Base-by-base conservation (phyloP, 2,113 vertebrate species). In the Cheilinus undulatus region DNA sequence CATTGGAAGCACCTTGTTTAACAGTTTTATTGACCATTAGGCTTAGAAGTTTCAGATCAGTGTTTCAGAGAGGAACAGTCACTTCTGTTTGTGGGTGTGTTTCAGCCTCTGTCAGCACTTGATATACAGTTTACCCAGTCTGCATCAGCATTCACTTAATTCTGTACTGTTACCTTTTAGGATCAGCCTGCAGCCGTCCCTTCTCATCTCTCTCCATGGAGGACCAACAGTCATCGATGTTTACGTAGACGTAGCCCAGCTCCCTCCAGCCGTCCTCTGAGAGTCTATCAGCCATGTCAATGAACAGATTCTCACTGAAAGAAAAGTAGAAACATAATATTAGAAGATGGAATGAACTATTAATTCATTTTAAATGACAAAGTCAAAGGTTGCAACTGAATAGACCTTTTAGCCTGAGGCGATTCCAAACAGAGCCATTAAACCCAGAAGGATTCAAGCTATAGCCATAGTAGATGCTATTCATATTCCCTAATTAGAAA, bases 221-320 rank as follows among this genome's bases (percentile, higher is more conserved):
- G 8, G 95, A 89, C 97, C 97, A 99, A 92, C 97, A 99, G 86
- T 99, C 97, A 0, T 99, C 97, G 0, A 99, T 97, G 88, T 97
- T 99, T 78, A 99, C 8, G 4, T 97, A 98, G 2, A 83, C 3
- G 6, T 94, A 94, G 27, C 93, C 93, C 9, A 94, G 91, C 56
- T 93, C 93, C 54, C 50, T 91, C 93, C 93, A 93, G 46, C 93
- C 93, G 1, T 94, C 97, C 61, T 95, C 93, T 0, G 87, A 89
- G 66, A 99, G 86, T 10, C 94, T 86, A 82, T 99, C 96, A 0
- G 97, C 96, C 96, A 96, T 99, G 59, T 97, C 97, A 0, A 89
- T 90, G 90, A 99, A 97, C 23, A 99, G 94, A 0, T 13, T 82
- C 89, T 92, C 91, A 82, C 91, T 92, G 83, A 23, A 23, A 61